Conservation (phyloP, 2,888 invertebrate genomes). For the Cephus sareptanus region DNA sequence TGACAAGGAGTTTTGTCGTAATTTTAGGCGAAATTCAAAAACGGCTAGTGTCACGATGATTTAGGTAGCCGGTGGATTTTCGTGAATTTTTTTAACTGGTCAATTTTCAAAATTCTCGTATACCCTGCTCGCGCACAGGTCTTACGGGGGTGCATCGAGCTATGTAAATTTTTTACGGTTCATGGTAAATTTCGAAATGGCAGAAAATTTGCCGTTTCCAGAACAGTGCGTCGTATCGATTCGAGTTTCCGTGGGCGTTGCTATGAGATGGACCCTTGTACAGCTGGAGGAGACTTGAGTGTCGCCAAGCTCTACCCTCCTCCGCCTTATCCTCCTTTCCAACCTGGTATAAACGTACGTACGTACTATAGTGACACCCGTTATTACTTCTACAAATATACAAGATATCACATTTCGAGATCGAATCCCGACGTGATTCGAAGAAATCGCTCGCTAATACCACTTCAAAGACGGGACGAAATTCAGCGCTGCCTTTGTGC, state of each 20-base stretch:
- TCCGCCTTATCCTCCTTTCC: conserved; percentile 44
- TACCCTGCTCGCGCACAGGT: background rate
- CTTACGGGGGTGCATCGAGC: background rate
- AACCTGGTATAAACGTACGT: conserved; percentile 25
- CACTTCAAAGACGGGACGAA: conserved; percentile 28
- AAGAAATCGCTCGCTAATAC: conserved; percentile 41
- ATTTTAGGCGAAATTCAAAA: background rate
- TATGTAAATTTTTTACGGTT: background rate
- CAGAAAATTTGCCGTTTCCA: conserved; percentile 61
- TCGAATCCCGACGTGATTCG: conserved; percentile 37
- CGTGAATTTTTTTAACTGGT: background rate
- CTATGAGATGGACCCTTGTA: conserved; percentile 67
- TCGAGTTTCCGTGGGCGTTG: conserved; percentile 66
- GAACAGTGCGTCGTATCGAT: conserved; percentile 64
- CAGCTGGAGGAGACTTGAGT: conserved; percentile 58
- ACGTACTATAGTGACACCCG: conserved; percentile 29
- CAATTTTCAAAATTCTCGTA: background rate
- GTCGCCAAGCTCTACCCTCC: conserved; percentile 64
- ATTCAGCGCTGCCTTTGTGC: conserved; percentile 3
- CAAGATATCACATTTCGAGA: conserved; percentile 51
- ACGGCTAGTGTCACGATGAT: background rate
- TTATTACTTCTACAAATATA: conserved; percentile 62
- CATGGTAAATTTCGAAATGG: conserved; percentile 51
- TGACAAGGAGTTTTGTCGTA: background rate
- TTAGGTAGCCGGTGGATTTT: background rate